A percentile compares a stretch with the other conserved stretches of the same genome.
Evolutionary conservation across 2,797 vertebrate species (phyloP).

Genomic region (Choloepus didactylus): DNA sequence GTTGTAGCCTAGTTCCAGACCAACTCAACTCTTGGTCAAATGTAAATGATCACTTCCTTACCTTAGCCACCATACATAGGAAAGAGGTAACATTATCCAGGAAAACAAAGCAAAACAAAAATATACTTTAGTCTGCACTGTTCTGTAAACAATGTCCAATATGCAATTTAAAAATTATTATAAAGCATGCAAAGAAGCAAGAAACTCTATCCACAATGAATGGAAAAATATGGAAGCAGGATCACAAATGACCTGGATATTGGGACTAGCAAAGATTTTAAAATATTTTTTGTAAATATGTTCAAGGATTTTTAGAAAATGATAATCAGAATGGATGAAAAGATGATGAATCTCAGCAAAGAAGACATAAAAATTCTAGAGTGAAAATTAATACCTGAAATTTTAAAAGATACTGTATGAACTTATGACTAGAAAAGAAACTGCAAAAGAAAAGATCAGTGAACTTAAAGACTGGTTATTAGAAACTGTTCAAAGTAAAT

Average conservation of each 20-base stretch:
- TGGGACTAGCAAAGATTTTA: neutral
- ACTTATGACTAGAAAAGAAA: neutral
- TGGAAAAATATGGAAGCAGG: neutral
- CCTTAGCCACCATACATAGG: neutral
- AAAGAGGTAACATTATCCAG: neutral
- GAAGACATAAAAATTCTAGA: neutral
- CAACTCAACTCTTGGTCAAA: neutral
- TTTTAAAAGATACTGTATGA: neutral
- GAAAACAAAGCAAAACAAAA: neutral
- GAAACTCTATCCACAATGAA: neutral
- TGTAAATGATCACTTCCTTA: neutral
- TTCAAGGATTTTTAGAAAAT: neutral
- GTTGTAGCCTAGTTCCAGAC: neutral
- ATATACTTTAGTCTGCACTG: neutral
- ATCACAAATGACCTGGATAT: neutral
- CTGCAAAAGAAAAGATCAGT: neutral
- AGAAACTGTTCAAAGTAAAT: neutral
- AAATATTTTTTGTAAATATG: neutral
- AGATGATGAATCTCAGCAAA: constrained; percentile 7
- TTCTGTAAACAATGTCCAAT: neutral
- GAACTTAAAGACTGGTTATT: neutral
- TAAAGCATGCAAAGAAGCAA: neutral
- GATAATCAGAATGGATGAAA: neutral
- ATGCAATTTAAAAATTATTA: neutral
- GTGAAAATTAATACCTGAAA: neutral